phyloP scores from a whole-genome alignment of 2,797 vertebrate species.

The Percopsis omiscomaycus region DNA sequence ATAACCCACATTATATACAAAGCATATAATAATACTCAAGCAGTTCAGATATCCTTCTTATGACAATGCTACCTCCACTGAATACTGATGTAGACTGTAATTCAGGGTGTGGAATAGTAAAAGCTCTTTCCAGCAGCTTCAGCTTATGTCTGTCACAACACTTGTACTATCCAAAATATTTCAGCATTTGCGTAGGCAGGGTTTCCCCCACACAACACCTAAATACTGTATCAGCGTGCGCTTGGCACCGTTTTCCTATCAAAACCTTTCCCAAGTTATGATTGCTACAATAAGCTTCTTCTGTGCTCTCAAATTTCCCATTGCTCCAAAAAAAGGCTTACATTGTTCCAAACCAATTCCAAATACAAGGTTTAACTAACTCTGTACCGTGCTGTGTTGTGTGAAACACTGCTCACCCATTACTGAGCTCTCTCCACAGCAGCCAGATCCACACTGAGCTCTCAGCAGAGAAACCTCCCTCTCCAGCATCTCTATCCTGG shows the following conservation, averaged over 20 bases:
- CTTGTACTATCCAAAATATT: background rate
- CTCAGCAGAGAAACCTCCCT: slow-evolving; percentile 91
- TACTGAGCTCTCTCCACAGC: slow-evolving; percentile 88
- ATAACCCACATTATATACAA: slow-evolving; percentile 18
- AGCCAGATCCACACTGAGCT: slow-evolving; percentile 86
- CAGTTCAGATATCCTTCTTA: slow-evolving; percentile 40
- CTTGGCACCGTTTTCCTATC: background rate
- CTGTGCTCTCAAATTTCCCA: background rate
- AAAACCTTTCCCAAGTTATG: background rate
- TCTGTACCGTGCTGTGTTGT: slow-evolving; percentile 3
- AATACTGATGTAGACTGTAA: slow-evolving; percentile 32
- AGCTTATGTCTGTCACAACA: slow-evolving; percentile 5
- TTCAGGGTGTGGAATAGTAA: slow-evolving; percentile 17
- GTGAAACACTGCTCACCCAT: slow-evolving; percentile 81
- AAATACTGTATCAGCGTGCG: no score
- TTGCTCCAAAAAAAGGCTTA: background rate
- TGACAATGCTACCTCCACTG: slow-evolving; percentile 34
- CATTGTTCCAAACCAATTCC: no score
- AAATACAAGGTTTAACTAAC: no score
- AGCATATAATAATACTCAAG: slow-evolving; percentile 41
- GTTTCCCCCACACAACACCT: slow-evolving; percentile 11
- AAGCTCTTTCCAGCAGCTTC: slow-evolving; percentile 32
- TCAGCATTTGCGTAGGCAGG: slow-evolving; percentile 13
- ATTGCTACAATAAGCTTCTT: background rate
- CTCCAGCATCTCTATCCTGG: slow-evolving; percentile 94